These are phyloP conservation scores for Nomada ferruginata DNA, from an alignment of 2,888 invertebrate genomes.

Conservation along the genomic window DNA sequence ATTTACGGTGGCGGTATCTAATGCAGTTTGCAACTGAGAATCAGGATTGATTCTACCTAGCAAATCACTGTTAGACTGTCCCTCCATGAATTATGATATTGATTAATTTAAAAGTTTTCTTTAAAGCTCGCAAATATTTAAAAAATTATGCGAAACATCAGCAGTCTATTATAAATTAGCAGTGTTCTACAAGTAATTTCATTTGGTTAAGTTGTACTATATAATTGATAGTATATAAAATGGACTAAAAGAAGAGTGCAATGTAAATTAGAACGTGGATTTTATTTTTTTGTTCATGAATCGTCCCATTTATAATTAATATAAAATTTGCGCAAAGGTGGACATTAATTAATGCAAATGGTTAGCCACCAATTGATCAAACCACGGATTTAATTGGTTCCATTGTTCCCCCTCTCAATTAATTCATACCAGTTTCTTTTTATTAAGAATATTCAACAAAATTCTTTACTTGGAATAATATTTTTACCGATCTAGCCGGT, in stretches of 20 bases:
- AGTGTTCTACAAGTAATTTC: too few relatives aligned
- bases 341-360: neutral
- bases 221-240: too few relatives aligned
- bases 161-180: too few relatives aligned
- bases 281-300: too few relatives aligned
- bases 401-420: neutral
- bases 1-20: conserved; percentile 33
- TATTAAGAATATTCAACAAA: neutral
- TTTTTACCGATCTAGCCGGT: neutral
- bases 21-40: conserved; percentile 39
- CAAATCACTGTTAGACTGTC: neutral
- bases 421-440: neutral
- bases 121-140: too few relatives aligned
- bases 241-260: too few relatives aligned
- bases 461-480: neutral
- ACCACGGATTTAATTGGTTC: neutral
- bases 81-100: neutral
- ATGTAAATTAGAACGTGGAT: too few relatives aligned
- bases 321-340: too few relatives aligned
- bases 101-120: too few relatives aligned
- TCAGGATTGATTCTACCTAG: conserved; percentile 30
- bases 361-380: neutral
- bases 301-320: too few relatives aligned
- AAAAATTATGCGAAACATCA: too few relatives aligned
- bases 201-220: too few relatives aligned